A percentile compares a stretch with the other conserved stretches of the same genome.
Conservation (phyloP, 2,888 invertebrate genomes). For the Amphipyra berbera region DNA sequence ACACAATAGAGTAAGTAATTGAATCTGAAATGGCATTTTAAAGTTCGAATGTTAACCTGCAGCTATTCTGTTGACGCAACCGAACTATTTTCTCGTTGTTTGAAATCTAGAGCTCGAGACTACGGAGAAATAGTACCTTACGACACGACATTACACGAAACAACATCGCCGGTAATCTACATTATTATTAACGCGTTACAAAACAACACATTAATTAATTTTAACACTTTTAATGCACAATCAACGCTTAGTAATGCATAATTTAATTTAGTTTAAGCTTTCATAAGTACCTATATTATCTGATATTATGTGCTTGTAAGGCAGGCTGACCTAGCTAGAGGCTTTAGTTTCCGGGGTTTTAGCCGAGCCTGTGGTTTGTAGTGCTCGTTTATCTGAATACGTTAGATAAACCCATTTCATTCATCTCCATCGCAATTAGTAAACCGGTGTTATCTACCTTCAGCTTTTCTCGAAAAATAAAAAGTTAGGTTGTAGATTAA, state of each 20-base stretch:
- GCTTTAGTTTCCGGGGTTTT: too few relatives aligned
- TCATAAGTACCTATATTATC: too few relatives aligned
- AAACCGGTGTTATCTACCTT: too few relatives aligned
- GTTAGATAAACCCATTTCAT: too few relatives aligned
- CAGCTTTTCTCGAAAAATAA: too few relatives aligned
- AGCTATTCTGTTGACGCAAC: constrained; percentile 57
- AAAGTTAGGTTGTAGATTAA: too few relatives aligned
- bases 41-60: constrained; percentile 55
- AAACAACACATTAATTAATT: constrained; percentile 21
- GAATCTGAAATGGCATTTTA: constrained; percentile 53
- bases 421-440: too few relatives aligned
- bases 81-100: constrained; percentile 58
- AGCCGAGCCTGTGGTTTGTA: too few relatives aligned
- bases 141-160: constrained; percentile 59
- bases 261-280: too few relatives aligned
- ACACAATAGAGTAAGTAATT: constrained; percentile 52
- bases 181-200: constrained; percentile 47
- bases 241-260: not conserved
- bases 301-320: too few relatives aligned
- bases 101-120: constrained; percentile 60
- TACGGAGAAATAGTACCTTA: constrained; percentile 57
- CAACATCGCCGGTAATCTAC: constrained; percentile 45
- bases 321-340: too few relatives aligned
- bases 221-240: not conserved
- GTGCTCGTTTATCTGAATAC: too few relatives aligned